Conservation (phyloP, 53 echinoderm and acorn worm species). For the Pentamera pediparva region DNA sequence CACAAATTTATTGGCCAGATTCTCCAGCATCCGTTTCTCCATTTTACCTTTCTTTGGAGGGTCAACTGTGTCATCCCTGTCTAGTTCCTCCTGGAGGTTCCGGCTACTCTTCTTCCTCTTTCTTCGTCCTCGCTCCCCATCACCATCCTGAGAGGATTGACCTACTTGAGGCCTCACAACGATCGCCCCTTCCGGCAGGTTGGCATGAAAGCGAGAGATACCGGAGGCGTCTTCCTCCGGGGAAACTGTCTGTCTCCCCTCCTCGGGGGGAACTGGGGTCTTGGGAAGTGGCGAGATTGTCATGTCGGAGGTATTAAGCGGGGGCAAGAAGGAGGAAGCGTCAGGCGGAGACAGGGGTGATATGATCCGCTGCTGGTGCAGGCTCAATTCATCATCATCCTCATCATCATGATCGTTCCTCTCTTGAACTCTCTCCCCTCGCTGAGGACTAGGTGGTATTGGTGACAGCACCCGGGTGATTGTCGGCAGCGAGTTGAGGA, state of each 20-base stretch:
- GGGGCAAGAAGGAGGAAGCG: slow-evolving; percentile 8
- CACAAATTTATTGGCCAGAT: no score
- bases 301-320: not conserved
- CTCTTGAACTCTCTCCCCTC: not conserved
- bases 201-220: not conserved
- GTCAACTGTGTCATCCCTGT: no score
- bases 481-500: slow-evolving; percentile 3
- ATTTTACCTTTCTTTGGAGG: no score
- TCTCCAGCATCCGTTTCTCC: no score
- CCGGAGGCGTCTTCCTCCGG: not conserved
- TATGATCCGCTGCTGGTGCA: slow-evolving; percentile 4
- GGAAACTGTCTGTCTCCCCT: not conserved
- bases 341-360: slow-evolving; percentile 21
- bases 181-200: not conserved
- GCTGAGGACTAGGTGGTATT: slow-evolving; percentile 1
- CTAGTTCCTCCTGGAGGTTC: no score
- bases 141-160: not conserved
- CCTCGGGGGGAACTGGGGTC: slow-evolving; percentile 16
- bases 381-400: not conserved
- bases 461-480: slow-evolving; percentile 8
- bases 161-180: not conserved
- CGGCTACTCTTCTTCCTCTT: no score
- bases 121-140: no score
- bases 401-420: not conserved
- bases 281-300: slow-evolving; percentile 3